phyloP scores from a whole-genome alignment of 2,797 vertebrate genomes.

The Orientallactaga sibirica region DNA sequence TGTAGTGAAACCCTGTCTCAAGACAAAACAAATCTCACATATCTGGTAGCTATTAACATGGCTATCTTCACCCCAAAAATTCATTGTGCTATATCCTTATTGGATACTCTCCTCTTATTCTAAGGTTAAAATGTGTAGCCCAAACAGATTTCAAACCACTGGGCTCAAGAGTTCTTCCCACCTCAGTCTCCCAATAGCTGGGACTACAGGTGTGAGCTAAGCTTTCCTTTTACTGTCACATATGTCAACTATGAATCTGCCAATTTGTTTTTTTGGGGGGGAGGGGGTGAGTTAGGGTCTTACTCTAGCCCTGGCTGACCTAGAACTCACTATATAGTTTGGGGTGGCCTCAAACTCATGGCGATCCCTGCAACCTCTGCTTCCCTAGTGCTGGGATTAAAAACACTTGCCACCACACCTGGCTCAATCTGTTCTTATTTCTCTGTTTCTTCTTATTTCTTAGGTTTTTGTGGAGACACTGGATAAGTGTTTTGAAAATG shows the following conservation, averaged over 20 bases:
- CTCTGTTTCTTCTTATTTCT: slow-evolving; percentile 30
- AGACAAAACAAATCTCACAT: background rate
- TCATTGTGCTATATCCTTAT: background rate
- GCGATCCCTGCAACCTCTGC: background rate
- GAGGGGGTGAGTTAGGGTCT: too few species aligned
- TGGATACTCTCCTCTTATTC: background rate
- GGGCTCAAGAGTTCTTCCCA: too few species aligned
- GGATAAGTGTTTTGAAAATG: slow-evolving; percentile 93
- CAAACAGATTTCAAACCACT: background rate
- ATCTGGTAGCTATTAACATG: background rate
- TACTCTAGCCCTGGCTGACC: background rate
- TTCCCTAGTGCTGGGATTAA: background rate
- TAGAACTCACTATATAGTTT: background rate
- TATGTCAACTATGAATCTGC: too few species aligned
- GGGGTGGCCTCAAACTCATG: background rate
- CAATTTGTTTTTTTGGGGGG: too few species aligned
- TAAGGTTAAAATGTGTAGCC: background rate
- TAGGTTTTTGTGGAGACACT: slow-evolving; percentile 93
- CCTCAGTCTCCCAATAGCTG: too few species aligned
- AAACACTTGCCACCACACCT: too few species aligned
- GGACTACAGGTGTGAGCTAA: too few species aligned
- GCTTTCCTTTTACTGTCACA: too few species aligned
- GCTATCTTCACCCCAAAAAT: background rate
- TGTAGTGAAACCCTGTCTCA: too few species aligned
- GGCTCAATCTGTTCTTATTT: background rate